Percentiles rank a stretch among this genome's conserved stretches.
These are phyloP conservation scores for Austrolebias charrua DNA, from an alignment of 2,797 vertebrate species.

Conservation along the genomic window DNA sequence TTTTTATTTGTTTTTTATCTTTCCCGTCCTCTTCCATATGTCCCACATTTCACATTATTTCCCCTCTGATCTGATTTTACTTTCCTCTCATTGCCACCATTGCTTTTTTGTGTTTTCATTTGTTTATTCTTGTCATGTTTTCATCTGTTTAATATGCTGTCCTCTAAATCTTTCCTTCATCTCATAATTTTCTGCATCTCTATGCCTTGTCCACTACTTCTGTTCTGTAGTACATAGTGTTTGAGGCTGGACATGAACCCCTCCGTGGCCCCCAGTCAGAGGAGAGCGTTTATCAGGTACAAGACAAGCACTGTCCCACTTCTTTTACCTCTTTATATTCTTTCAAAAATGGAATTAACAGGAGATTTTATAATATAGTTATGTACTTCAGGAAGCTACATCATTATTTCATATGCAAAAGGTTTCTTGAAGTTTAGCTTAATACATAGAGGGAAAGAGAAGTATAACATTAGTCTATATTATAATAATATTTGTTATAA, in stretches of 20 bases:
- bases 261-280: constrained; percentile 95
- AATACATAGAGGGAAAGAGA: no score
- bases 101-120: constrained; percentile 52
- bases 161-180: constrained; percentile 8
- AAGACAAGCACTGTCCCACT: constrained; percentile 70
- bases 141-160: constrained; percentile 47
- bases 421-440: no score
- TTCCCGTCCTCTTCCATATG: constrained; percentile 41
- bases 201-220: constrained; percentile 75
- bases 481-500: no score
- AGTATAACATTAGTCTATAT: no score
- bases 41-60: constrained; percentile 47
- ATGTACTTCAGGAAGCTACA: no score
- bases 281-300: constrained; percentile 99
- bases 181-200: constrained; percentile 62
- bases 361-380: no score
- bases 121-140: constrained; percentile 57
- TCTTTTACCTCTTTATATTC: constrained; percentile 35
- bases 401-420: no score
- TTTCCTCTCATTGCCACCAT: constrained; percentile 38
- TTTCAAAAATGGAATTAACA: no score
- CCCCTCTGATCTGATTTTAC: constrained; percentile 77
- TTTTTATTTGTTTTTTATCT: constrained; percentile 53
- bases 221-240: constrained; percentile 98
- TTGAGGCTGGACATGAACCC: constrained; percentile 99